A percentile compares a stretch with the other conserved stretches of the same genome.
Conservation (phyloP, 2,797 vertebrate species). For the Hozukius guyotensis region DNA sequence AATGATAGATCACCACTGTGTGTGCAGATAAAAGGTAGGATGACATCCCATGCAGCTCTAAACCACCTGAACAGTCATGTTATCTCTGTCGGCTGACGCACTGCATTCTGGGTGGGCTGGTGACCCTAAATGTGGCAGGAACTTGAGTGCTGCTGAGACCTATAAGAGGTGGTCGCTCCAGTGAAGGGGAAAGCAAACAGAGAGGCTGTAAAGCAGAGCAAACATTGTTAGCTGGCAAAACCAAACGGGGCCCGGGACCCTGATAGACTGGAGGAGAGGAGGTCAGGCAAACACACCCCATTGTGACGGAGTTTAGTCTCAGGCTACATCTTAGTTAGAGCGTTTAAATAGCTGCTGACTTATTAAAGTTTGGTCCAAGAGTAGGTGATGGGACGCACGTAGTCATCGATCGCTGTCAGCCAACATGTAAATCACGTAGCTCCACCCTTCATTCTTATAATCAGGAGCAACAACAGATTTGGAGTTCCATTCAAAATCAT, state of each 20-base stretch:
- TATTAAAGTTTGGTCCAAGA: not conserved
- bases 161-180: conserved; percentile 65
- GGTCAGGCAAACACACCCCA: conserved; percentile 69
- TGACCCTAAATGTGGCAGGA: conserved; percentile 64
- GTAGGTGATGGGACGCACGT: not conserved
- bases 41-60: conserved; percentile 16
- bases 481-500: not conserved
- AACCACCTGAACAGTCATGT: conserved; percentile 47
- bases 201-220: conserved; percentile 74
- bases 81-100: conserved; percentile 49
- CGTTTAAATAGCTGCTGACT: conserved; percentile 1
- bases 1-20: conserved; percentile 46
- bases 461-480: not conserved
- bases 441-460: not conserved
- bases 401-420: not conserved
- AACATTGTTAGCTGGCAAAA: conserved; percentile 74
- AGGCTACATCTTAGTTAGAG: conserved; percentile 53
- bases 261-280: conserved; percentile 58
- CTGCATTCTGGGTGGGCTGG: conserved; percentile 75
- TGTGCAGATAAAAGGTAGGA: not conserved
- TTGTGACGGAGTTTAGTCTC: conserved; percentile 53
- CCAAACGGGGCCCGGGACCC: conserved; percentile 51
- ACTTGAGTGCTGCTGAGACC: conserved; percentile 50
- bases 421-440: not conserved
- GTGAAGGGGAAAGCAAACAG: conserved; percentile 81